phyloP scores from a whole-genome alignment of 2,888 invertebrate species.

The Diloba caeruleocephala region DNA sequence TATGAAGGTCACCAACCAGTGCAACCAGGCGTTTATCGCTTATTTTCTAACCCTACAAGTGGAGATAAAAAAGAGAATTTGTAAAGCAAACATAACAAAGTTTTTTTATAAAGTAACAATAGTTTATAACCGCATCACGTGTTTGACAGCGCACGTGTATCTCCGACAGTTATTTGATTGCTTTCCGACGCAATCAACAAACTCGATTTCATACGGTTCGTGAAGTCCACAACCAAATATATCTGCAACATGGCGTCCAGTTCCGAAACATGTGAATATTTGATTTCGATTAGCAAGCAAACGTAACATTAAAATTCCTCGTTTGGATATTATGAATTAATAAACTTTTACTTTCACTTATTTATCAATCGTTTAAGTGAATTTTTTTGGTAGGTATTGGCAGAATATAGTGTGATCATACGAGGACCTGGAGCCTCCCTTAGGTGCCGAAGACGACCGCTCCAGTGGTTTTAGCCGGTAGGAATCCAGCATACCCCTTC shows the following conservation, averaged over 20 bases:
- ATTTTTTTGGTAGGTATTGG: conserved; percentile 53
- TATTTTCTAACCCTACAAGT: no score
- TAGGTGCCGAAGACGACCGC: no score
- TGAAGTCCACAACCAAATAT: conserved; percentile 42
- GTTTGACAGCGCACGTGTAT: conserved; percentile 14
- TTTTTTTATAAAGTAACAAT: conserved; percentile 6
- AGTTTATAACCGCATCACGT: conserved; percentile 17
- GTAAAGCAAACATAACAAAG: not conserved
- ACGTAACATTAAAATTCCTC: conserved; percentile 34
- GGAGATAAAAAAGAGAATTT: not conserved
- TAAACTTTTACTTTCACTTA: conserved; percentile 58
- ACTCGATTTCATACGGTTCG: conserved; percentile 60
- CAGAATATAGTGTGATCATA: no score
- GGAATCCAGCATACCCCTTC: no score
- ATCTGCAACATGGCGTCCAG: conserved; percentile 8
- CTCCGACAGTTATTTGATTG: conserved; percentile 48
- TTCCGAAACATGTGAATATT: conserved; percentile 26
- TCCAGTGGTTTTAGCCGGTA: no score
- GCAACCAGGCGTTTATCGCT: no score
- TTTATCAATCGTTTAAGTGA: conserved; percentile 55
- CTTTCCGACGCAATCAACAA: conserved; percentile 65
- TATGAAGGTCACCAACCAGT: no score
- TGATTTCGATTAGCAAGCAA: conserved; percentile 1
- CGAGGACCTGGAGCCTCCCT: no score
- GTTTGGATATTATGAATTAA: conserved; percentile 11